Evolutionary conservation across 2,113 vertebrate genomes (phyloP), one percentile per base, ranked within the genome.

Genomic region (Galemys pyrenaicus): DNA sequence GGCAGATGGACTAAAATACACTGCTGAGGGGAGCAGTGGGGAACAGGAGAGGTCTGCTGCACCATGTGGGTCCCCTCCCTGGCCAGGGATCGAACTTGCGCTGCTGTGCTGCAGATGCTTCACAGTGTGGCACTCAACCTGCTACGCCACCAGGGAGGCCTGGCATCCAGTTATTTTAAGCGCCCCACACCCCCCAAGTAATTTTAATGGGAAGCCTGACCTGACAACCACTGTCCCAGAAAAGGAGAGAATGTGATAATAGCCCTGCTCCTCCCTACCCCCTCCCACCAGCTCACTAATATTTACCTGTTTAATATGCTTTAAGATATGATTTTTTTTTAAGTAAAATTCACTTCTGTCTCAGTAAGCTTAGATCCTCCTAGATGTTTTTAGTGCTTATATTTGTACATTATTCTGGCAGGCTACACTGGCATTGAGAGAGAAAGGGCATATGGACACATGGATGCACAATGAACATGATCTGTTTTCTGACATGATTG

Each of bases 351-450:
- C 17, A 24, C 1, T 71, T 84, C 85, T 73, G 11, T 81, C 62
- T 91, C 71, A 84, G 19, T 93, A 75, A 58, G 58, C 78, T 91
- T 67, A 78, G n/a, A 41, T 82, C 26, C 51, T 71, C 49, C n/a
- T 37, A 46, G 35, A 68, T 22, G 32, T 26, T 39, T 83, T 83
- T 37, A 49, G 56, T 56, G 54, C 44, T 95, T 92, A 7, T 68
- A 13, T 49, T 54, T 35, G 78, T 49, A 13, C 1, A 37, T 78
- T 92, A 32, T 54, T 78, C 75, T 87, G 92, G 19, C 64, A 87
- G 75, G 22, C 62, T 44, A 39, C 35, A n/a, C 51, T 60, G 80
- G 49, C 8, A 6, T 9, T 37, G 56, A 91, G 35, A 87, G 39
- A 20, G 41, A 32, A 88, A 85, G 46, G 56, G 5, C 30, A 3